These are phyloP conservation scores for Motacilla alba DNA, from an alignment of 2,113 vertebrate genomes.

Conservation along the genomic window DNA sequence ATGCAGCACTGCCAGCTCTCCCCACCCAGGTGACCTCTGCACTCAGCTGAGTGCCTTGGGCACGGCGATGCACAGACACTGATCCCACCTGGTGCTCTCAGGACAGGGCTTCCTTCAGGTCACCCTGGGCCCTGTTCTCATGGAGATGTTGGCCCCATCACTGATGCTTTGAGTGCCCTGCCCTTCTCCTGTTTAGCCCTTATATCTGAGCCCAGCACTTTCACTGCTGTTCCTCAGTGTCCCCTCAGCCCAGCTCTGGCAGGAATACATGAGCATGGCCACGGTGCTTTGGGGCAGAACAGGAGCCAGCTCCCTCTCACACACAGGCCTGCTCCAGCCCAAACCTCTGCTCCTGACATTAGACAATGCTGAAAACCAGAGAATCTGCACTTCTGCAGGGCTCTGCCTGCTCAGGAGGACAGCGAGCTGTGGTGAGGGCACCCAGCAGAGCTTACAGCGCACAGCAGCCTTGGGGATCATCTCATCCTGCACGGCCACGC, in stretches of 20 bases:
- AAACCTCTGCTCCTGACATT: fast-evolving
- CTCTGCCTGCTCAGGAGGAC: background rate
- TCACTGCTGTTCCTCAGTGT: background rate
- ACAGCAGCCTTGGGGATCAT: background rate
- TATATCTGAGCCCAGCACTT: background rate
- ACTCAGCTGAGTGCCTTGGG: background rate
- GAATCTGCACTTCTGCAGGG: background rate
- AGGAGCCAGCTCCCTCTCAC: background rate
- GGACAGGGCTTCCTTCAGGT: background rate
- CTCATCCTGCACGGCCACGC: fast-evolving
- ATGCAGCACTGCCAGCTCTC: background rate
- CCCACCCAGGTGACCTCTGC: background rate
- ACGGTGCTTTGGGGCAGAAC: background rate
- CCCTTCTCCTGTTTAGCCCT: background rate
- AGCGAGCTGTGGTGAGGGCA: fast-evolving
- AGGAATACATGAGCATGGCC: fast-evolving
- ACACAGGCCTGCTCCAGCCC: background rate
- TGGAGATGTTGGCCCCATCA: background rate
- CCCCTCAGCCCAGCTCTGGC: background rate
- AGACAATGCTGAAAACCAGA: background rate
- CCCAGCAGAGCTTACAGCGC: background rate
- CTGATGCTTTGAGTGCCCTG: background rate
- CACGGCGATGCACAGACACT: background rate
- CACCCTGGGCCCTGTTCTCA: background rate
- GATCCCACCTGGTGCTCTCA: background rate